A percentile compares a stretch with the other conserved stretches of the same genome.
phyloP scores from a whole-genome alignment of 2,797 vertebrate genomes.

The Tolypeutes matacus region DNA sequence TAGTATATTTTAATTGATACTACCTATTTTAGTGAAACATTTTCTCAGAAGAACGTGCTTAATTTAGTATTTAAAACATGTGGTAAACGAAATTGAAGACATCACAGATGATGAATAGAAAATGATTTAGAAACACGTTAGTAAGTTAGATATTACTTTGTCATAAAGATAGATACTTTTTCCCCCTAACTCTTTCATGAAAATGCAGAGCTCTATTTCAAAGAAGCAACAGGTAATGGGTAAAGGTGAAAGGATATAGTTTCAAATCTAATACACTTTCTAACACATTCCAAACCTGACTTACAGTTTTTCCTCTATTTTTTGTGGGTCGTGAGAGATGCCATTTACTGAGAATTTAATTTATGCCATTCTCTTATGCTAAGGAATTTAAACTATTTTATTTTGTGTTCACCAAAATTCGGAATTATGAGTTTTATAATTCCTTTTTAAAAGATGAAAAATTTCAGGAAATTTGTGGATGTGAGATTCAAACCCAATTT shows the following conservation, averaged over 20 bases:
- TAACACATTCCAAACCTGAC: background rate
- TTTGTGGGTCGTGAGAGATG: background rate
- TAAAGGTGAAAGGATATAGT: background rate
- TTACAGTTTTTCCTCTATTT: background rate
- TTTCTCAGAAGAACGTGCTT: background rate
- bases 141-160: too few species aligned
- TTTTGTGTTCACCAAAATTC: slow-evolving; percentile 33
- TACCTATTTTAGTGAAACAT: background rate
- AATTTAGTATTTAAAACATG: background rate
- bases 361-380: background rate
- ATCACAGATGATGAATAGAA: background rate
- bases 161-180: slow-evolving; percentile 10
- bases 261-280: background rate
- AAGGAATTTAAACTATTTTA: slow-evolving; percentile 37
- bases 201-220: background rate
- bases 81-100: background rate
- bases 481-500: slow-evolving; percentile 10
- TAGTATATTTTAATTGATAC: slow-evolving; percentile 3
- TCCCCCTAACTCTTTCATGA: background rate
- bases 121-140: background rate
- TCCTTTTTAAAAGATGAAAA: slow-evolving; percentile 9
- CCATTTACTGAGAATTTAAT: slow-evolving; percentile 27
- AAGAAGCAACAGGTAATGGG: background rate
- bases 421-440: background rate
- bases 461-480: background rate